Evolutionary conservation across 2,797 vertebrate species (phyloP), one percentile per base, ranked within the genome.

Genomic region (Loriculus beryllinus): DNA sequence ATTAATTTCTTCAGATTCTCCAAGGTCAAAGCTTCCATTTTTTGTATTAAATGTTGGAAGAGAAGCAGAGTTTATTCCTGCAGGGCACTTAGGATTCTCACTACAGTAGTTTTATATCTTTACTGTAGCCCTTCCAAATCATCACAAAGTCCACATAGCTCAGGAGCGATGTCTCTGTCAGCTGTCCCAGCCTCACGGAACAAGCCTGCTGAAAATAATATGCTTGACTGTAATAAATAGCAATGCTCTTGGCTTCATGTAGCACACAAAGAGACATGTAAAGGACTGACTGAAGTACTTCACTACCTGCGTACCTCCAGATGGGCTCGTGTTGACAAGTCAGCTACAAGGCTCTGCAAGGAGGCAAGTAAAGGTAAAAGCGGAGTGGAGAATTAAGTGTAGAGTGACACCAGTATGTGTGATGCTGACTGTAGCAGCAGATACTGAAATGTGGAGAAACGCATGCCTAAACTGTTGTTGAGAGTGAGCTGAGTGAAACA

Each of bases 1-100:
- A 78, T 77, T 57, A 16, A 69, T 67, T 77, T 77, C 21, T 88
- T 91, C 26, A 56, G 52, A 22, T 87, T 80, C 23, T 91, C 29
- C 56, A 77, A 80, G 83, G 83, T 82, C 43, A 60, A 17, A 18
- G 83, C 18, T 48, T 90, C 28, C 4, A 3, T 15, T 47, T 48
- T 49, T 54, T 42, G 12, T 18, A 35, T 70, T 74, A 25, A n/a
- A 33, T n/a, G 8, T 74, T 90, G 45, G 28, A 47, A 70, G 79
- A 92, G 51, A 52, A 62, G 22, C 23, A 8, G 37, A 39, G 12
- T 84, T 94, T 87, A 64, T 79, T 90, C 19, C n/a, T 89, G 20
- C 12, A 59, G 71, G 81, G 52, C 19, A 12, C 18, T 63, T 76
- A 3, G 3, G 60, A 48, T 70, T 70, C 31, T 82, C 25, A 29